These are phyloP conservation scores for Tragopan temminckii DNA, from an alignment of 2,797 vertebrate genomes.

Conservation along the genomic window DNA sequence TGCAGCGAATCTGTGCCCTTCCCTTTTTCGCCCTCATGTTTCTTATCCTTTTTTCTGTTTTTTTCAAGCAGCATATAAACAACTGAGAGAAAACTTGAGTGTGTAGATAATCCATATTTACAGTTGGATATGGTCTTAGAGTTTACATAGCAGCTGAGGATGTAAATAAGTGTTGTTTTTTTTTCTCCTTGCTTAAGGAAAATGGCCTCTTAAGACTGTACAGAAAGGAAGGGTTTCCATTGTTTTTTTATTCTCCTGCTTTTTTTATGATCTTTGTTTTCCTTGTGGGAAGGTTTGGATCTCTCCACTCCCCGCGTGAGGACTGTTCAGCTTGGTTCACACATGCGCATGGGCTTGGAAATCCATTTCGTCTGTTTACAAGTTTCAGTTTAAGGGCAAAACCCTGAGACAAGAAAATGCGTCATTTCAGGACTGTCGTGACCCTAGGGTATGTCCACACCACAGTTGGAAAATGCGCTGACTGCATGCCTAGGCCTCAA, in stretches of 20 bases:
- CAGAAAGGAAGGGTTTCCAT: background rate
- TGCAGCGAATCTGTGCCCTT: background rate
- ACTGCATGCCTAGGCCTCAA: background rate
- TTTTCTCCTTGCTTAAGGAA: background rate
- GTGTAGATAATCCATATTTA: conserved; percentile 51
- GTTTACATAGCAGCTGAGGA: conserved; percentile 16
- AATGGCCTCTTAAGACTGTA: background rate
- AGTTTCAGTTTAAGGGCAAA: conserved; percentile 65
- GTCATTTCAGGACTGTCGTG: conserved; percentile 51
- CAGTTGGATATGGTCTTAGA: background rate
- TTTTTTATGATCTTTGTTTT: background rate
- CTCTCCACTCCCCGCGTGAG: background rate
- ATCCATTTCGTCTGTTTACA: conserved; percentile 27
- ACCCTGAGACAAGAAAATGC: conserved; percentile 60
- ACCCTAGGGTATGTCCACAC: background rate
- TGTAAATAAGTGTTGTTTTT: background rate
- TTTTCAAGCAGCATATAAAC: conserved; percentile 29
- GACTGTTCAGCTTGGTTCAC: background rate
- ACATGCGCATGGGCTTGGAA: background rate
- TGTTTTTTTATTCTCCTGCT: background rate
- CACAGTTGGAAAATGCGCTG: background rate
- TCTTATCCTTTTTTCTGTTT: background rate
- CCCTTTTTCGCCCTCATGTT: background rate
- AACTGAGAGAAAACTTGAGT: background rate
- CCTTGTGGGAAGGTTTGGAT: background rate